These are phyloP conservation scores for Apoderus coryli DNA, from an alignment of 2,888 invertebrate species.

Conservation along the genomic window DNA sequence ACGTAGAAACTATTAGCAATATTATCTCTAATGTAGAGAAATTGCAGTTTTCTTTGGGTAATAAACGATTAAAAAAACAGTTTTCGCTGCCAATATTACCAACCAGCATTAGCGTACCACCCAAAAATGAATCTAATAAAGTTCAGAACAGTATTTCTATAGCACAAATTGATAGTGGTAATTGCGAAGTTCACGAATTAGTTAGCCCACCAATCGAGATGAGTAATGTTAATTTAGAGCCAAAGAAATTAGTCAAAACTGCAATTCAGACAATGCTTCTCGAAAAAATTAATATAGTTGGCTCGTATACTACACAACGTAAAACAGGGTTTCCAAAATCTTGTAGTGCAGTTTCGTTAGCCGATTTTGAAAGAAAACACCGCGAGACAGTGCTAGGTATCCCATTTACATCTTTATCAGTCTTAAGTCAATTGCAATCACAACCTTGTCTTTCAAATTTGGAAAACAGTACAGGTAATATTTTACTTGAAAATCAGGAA, in stretches of 20 bases:
- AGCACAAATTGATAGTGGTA: no score
- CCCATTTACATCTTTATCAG: conserved; percentile 34
- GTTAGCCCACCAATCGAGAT: no score
- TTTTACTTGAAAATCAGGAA: no score
- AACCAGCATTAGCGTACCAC: no score
- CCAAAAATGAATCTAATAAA: no score
- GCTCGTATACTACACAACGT: conserved; percentile 22
- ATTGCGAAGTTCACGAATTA: no score
- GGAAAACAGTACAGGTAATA: no score
- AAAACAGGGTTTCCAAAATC: conserved; percentile 16
- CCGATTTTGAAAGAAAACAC: conserved; percentile 27
- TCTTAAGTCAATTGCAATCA: no score
- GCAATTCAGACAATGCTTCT: conserved; percentile 29
- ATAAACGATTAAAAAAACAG: conserved; percentile 19
- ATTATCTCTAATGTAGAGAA: conserved; percentile 38
- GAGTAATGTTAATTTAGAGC: background rate
- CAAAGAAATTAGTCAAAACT: conserved; percentile 23
- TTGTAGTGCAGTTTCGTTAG: conserved; percentile 19
- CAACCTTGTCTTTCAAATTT: no score
- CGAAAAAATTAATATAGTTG: conserved; percentile 27
- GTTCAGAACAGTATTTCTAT: no score
- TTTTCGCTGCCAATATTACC: conserved; percentile 21
- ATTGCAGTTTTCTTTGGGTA: conserved; percentile 18
- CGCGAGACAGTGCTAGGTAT: conserved; percentile 39
- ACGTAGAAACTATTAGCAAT: conserved; percentile 41